Evolutionary conservation across 2,888 invertebrate genomes (phyloP).

Genomic region (Drosophila helvetica): DNA sequence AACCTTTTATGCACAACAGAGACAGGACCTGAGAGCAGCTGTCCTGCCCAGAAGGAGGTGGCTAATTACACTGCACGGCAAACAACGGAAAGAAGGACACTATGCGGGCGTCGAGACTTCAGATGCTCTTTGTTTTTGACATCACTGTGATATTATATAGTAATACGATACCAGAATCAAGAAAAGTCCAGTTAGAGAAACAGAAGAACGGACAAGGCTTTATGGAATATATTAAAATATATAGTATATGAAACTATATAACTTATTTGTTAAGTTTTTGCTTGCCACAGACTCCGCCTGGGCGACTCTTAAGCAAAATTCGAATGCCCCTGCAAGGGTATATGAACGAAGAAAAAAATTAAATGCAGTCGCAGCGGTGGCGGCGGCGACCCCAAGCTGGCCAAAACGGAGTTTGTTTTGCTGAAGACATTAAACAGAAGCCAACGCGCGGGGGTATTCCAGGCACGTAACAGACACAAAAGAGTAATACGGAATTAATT

Average conservation of each 20-base stretch:
- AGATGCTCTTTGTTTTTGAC: background rate
- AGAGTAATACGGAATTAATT: slow-evolving; percentile 66
- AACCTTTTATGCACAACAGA: slow-evolving; percentile 71
- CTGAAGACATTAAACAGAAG: slow-evolving; percentile 69
- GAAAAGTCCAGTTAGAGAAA: no score
- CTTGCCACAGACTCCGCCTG: background rate
- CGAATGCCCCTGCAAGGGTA: background rate
- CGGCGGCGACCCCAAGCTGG: slow-evolving; percentile 11
- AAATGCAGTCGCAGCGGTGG: slow-evolving; percentile 55
- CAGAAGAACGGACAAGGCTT: no score
- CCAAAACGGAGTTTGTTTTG: slow-evolving; percentile 37
- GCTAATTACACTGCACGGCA: slow-evolving; percentile 74
- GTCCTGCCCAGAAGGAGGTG: slow-evolving; percentile 48
- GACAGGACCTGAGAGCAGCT: slow-evolving; percentile 57
- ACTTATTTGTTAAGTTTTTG: no score
- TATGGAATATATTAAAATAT: no score
- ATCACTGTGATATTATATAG: no score
- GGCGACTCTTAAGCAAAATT: background rate
- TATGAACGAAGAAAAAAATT: slow-evolving; percentile 54
- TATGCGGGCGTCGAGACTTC: background rate
- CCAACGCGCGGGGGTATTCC: slow-evolving; percentile 41
- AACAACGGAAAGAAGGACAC: slow-evolving; percentile 44
- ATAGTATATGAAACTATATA: no score
- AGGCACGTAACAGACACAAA: slow-evolving; percentile 52
- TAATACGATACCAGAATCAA: no score